Conservation (phyloP, 1,140 invertebrate species). For the Aricia agestis region DNA sequence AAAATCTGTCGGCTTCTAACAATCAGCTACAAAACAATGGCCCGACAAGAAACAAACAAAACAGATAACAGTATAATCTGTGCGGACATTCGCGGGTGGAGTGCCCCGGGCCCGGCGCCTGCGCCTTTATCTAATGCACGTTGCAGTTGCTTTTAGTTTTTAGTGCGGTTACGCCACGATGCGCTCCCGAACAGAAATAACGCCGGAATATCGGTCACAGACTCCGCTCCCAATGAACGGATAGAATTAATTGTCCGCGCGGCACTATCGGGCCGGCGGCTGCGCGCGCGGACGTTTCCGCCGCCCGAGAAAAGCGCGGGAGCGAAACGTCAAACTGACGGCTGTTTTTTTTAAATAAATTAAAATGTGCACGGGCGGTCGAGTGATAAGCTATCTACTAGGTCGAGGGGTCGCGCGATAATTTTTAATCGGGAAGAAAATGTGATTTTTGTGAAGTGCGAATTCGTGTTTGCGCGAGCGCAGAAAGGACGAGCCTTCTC, state of each 20-base stretch:
- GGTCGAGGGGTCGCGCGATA: slow-evolving; percentile 36
- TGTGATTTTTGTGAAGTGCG: slow-evolving; percentile 62
- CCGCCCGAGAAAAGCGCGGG: slow-evolving; percentile 46
- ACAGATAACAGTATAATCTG: not conserved
- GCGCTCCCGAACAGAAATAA: slow-evolving; percentile 66
- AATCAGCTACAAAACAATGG: slow-evolving; percentile 10
- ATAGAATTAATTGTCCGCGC: slow-evolving; percentile 65
- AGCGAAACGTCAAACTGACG: slow-evolving; percentile 33
- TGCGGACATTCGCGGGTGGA: not conserved
- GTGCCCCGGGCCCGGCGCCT: slow-evolving; percentile 31
- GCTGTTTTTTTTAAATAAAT: slow-evolving; percentile 32
- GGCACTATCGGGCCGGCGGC: slow-evolving; percentile 62
- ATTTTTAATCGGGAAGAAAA: slow-evolving; percentile 58
- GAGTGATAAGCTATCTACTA: slow-evolving; percentile 32
- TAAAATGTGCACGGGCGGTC: slow-evolving; percentile 22
- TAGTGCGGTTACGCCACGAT: slow-evolving; percentile 67
- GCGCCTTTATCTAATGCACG: slow-evolving; percentile 69
- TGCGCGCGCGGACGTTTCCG: slow-evolving; percentile 65
- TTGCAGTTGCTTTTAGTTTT: slow-evolving; percentile 71
- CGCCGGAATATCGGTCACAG: slow-evolving; percentile 71
- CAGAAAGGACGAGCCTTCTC: slow-evolving; percentile 55
- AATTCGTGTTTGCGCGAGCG: slow-evolving; percentile 48
- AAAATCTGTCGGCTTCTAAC: not conserved
- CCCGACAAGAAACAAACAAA: not conserved
- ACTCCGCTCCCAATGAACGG: slow-evolving; percentile 56